A percentile compares a stretch with the other conserved stretches of the same genome.
Evolutionary conservation across 1,140 invertebrate genomes (phyloP).

Genomic region (Argopecten irradians): DNA sequence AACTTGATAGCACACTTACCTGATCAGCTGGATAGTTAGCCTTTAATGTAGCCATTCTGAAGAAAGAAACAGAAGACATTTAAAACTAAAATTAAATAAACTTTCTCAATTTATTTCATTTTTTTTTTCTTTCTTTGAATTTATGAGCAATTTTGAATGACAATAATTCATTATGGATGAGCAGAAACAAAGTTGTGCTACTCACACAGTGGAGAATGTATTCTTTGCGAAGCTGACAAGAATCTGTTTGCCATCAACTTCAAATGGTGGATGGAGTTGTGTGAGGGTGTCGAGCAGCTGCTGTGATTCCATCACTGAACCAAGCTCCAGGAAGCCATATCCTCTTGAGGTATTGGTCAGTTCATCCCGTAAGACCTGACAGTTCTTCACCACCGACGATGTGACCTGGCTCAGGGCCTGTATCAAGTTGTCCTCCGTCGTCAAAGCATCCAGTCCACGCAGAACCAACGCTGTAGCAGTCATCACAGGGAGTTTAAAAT

Average conservation of each 20-base stretch:
- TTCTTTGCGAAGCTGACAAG: constrained; percentile 76
- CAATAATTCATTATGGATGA: background rate
- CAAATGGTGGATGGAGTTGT: constrained; percentile 65
- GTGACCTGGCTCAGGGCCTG: constrained; percentile 81
- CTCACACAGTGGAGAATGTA: constrained; percentile 75
- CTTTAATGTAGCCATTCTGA: constrained; percentile 52
- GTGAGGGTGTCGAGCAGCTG: constrained; percentile 78
- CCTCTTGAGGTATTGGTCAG: constrained; percentile 85
- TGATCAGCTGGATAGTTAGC: constrained; percentile 32
- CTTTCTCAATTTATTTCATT: background rate
- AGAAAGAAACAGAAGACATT: constrained; percentile 11
- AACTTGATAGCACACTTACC: background rate
- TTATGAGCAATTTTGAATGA: background rate
- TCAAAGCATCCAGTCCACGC: constrained; percentile 88
- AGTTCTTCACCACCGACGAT: constrained; percentile 84
- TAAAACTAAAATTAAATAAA: background rate
- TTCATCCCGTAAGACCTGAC: constrained; percentile 88
- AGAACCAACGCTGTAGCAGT: constrained; percentile 86
- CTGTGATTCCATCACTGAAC: constrained; percentile 89
- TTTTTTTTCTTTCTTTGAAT: background rate
- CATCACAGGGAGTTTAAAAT: too few species aligned
- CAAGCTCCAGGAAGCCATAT: constrained; percentile 79
- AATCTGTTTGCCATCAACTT: constrained; percentile 77
- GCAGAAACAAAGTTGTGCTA: background rate
- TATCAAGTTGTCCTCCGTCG: constrained; percentile 90